Evolutionary conservation across 2,797 vertebrate genomes (phyloP), one percentile per base, ranked within the genome.

Genomic region (Valencia hispanica): DNA sequence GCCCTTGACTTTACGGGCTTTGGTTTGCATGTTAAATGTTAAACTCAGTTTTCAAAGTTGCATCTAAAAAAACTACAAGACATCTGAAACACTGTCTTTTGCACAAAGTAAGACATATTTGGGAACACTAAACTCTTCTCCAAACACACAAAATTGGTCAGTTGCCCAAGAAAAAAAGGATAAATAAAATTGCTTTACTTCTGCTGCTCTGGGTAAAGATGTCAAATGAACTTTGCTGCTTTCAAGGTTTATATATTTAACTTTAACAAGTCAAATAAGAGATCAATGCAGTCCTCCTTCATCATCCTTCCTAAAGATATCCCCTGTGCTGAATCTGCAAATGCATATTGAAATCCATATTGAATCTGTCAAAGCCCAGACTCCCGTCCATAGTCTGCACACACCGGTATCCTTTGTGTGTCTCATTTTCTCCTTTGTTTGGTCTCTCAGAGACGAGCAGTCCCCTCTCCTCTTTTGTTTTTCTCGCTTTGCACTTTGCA

Each of bases 381-480:
- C 85, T 86, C 77, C 41, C 79, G 83, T 83, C 86, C 43, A 81
- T 27, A 68, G 68, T 73, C 74, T 55, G 61, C 82, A 79, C 86
- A 88, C 86, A 85, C 78, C 69, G 25, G 47, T 75, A 77, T 87
- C 81, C 70, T 85, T 39, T 77, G 79, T 85, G 51, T 81, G 70
- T 87, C 76, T 32, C 32, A 12, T 79, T 86, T 75, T 84, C 85
- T 85, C 76, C 79, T 87, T 91, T 91, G 89, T 92, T 92, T 91
- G 89, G 89, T 93, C 91, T 93, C 90, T 90, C 66, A 18, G 91
- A 93, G 91, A 92, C 88, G 20, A 92, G 86, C 90, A 86, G 93
- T 90, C 91, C 91, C 91, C 86, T 87, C 87, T 91, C 84, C 89
- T 92, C 89, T 92, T 91, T 93, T 91, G 90, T 94, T 93, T 92